Evolutionary conservation across 2,113 vertebrate species (phyloP), one percentile per base, ranked within the genome.

Genomic region (Rhinopomastus cyanomelas): DNA sequence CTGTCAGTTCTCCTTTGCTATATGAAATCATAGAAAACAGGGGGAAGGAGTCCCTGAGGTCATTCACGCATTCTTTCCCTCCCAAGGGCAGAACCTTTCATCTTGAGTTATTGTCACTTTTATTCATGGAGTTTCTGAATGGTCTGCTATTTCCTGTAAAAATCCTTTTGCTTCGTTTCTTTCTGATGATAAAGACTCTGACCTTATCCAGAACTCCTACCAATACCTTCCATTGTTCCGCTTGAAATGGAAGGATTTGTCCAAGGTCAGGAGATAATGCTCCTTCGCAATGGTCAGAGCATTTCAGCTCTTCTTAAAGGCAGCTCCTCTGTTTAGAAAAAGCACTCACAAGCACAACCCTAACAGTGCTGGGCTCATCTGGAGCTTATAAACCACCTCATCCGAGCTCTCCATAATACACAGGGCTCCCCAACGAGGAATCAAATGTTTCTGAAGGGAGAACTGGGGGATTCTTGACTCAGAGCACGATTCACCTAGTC

Each of bases 111-210:
- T 59, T 20, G 0, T 87, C 89, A 92, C 83, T 88, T 92, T 81
- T 81, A 72, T 88, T 94, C 76, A 91, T 5, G 68, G 73, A 72
- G 39, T 88, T 86, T 81, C 88, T 95, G 88, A 95, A 91, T 88
- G 83, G 90, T 88, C 73, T 88, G 69, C 69, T 93, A 30, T 76
- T 95, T 96, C 94, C 88, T 90, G 51, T 94, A 95, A 90, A 93
- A 91, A 86, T 66, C 53, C 73, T 46, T 88, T 91, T 69, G 92
- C 87, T 93, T 82, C 55, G 36, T 88, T 72, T 75, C 81, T 94
- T 81, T 78, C 80, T 86, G 77, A 61, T 1, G 14, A 57, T 64
- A 85, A 94, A 92, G 85, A 42, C 83, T 79, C 88, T 84, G 86
- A 69, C 74, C 83, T 88, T 90, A 78, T 94, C 88, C 74, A 88